Conservation (phyloP, 2,113 vertebrate genomes). For the Mohoua ochrocephala region DNA sequence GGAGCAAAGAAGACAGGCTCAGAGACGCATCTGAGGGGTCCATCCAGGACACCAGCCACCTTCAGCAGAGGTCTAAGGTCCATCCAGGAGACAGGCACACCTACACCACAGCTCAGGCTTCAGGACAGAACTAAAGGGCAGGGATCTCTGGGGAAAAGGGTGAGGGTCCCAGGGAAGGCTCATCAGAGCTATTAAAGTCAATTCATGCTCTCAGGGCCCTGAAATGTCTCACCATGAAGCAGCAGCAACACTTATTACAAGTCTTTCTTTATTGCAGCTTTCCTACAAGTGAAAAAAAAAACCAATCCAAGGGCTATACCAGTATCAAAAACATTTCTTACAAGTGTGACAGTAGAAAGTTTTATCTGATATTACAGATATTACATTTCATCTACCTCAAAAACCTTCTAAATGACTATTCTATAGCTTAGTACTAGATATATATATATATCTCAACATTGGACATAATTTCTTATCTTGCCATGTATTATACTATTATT, state of each 20-base stretch:
- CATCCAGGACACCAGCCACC: neutral
- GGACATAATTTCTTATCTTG: neutral
- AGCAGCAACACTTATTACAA: neutral
- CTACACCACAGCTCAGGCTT: neutral
- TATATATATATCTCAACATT: neutral
- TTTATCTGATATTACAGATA: neutral
- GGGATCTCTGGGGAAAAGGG: neutral
- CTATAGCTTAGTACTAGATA: neutral
- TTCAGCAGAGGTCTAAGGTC: neutral
- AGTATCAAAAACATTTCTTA: neutral
- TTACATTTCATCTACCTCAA: neutral
- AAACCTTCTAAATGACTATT: neutral
- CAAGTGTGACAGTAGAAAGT: neutral
- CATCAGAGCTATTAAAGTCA: neutral
- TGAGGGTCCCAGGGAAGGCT: neutral
- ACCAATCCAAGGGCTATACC: neutral
- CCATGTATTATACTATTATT: neutral
- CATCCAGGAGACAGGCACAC: neutral
- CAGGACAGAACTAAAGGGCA: neutral
- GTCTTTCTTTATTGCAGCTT: neutral
- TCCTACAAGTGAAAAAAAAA: neutral
- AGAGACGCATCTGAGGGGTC: neutral
- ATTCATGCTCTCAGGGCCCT: neutral
- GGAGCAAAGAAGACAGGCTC: neutral
- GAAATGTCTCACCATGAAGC: neutral